phyloP scores from a whole-genome alignment of 2,113 vertebrate genomes.

The Cnemophilus loriae region DNA sequence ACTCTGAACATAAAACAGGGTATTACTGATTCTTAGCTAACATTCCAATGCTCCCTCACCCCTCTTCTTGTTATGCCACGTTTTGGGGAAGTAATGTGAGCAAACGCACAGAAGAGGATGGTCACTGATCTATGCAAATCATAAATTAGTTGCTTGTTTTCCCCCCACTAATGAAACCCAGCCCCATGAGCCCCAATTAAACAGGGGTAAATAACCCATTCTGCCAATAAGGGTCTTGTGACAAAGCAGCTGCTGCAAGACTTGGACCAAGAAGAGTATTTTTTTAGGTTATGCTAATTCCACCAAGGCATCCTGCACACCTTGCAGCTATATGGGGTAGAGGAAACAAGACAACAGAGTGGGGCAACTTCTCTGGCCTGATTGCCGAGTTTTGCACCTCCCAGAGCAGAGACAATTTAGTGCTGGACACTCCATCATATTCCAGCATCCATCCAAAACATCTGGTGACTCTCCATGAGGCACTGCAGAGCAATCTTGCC shows the following conservation, averaged over 20 bases:
- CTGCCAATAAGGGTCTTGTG: neutral
- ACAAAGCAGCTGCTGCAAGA: neutral
- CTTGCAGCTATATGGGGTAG: neutral
- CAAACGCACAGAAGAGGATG: neutral
- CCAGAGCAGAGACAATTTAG: neutral
- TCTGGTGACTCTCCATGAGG: neutral
- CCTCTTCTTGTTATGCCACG: neutral
- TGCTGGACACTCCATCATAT: neutral
- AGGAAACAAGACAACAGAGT: neutral
- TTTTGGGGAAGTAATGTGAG: neutral
- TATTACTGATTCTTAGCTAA: neutral
- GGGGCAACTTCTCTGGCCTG: neutral
- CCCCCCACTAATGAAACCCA: neutral
- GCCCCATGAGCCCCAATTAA: neutral
- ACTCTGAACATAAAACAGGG: neutral
- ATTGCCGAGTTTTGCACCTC: neutral
- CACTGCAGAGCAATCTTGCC: neutral
- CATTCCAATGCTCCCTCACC: neutral
- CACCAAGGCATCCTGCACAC: neutral
- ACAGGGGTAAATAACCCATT: neutral
- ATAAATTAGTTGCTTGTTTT: neutral
- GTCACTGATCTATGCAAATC: neutral
- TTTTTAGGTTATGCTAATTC: neutral
- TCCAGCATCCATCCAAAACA: neutral
- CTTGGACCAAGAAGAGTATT: neutral